Evolutionary conservation across 2,113 vertebrate genomes (phyloP), one percentile per base, ranked within the genome.

Genomic region (Trochalopteron elliotii): DNA sequence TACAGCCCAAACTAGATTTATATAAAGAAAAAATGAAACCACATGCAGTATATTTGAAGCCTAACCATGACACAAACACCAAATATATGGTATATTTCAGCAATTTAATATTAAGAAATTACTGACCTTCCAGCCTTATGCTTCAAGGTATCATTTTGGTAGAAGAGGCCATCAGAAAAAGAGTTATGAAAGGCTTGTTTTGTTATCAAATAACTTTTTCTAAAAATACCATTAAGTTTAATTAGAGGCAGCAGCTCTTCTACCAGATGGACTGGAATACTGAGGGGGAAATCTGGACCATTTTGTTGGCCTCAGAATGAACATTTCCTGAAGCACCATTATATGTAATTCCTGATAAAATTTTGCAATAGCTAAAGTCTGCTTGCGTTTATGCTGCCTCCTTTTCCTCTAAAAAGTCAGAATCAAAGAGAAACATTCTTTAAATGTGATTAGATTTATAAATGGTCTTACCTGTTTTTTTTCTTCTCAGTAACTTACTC

Each of bases 401-500:
- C 63, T 96, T 94, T 92, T 85, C 61, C 39, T 91, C 44, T 70
- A 95, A 92, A 82, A 96, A 76, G 27, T 56, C 83, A 30, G 68
- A 90, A 83, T 49, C 79, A 69, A 45, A 96, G 93, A 77, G n/a
- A 81, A n/a, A n/a, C 5, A 37, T 85, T 93, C 83, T 83, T 87
- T 87, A 96, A 87, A 59, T 61, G 45, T 89, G 31, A 78, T 93
- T 96, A 91, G 44, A 87, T 92, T 95, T 91, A 92, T 90, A 93
- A 47, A 75, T 45, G 16, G 20, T 88, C 45, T 94, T 96, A 28
- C 5, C 67, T 95, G n/a, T 50, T 85, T 9, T 39, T 35, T 35
- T 89, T 83, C 42, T 60, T 75, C 78, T 28, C 13, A 87, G 65
- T 70, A 94, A 71, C 44, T 85, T 88, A 39, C 33, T 72, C 39